Evolutionary conservation across 2,888 invertebrate genomes (phyloP).

Genomic region (Copidosoma aretas): DNA sequence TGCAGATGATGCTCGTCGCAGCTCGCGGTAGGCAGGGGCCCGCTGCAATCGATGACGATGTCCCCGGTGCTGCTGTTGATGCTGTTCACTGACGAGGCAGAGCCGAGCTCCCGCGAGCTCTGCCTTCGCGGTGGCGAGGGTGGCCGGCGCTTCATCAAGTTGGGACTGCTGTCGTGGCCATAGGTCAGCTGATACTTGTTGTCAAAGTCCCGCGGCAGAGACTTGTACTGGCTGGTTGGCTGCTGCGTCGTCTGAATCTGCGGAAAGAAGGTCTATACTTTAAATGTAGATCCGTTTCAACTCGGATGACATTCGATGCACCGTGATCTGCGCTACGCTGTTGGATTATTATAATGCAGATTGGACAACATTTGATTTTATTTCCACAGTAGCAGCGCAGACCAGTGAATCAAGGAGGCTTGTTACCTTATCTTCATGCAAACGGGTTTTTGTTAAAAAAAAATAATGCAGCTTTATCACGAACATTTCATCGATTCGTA

Average conservation of each 20-base stretch:
- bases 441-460: too few species aligned
- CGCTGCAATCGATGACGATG: constrained; percentile 62
- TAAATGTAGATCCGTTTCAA: not conserved
- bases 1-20: constrained; percentile 50
- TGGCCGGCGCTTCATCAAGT: constrained; percentile 78
- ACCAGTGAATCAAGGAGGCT: too few species aligned
- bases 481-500: too few species aligned
- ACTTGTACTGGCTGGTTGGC: constrained; percentile 65
- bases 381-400: too few species aligned
- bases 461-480: too few species aligned
- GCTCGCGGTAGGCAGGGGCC: constrained; percentile 63
- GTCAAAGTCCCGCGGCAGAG: constrained; percentile 65
- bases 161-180: constrained; percentile 69
- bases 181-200: constrained; percentile 64
- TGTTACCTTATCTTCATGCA: too few species aligned
- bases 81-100: constrained; percentile 45
- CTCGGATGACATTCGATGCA: not conserved
- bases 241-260: constrained; percentile 52
- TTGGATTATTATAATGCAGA: too few species aligned
- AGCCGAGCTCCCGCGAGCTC: constrained; percentile 59
- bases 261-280: constrained; percentile 27
- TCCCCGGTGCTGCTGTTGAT: constrained; percentile 52
- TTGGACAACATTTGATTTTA: too few species aligned
- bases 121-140: constrained; percentile 83
- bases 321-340: too few species aligned